Evolutionary conservation across 2,888 invertebrate species (phyloP).

Genomic region (Nephrotoma guestfalica): DNA sequence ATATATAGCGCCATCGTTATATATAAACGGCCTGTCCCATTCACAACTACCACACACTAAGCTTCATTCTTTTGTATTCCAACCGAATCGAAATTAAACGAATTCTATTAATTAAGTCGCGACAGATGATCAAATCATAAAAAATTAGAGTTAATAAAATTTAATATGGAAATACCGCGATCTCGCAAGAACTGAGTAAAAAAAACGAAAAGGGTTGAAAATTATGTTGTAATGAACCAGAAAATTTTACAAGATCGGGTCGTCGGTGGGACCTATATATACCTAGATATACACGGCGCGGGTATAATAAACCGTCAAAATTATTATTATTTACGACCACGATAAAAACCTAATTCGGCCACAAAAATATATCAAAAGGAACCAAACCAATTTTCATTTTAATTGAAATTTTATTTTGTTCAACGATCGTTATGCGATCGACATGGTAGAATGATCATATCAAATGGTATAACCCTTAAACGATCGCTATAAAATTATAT

Average conservation of each 20-base stretch:
- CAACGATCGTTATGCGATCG: not conserved
- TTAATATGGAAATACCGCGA: not conserved
- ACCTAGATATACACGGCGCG: no score
- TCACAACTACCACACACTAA: not conserved
- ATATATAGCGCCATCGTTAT: not conserved
- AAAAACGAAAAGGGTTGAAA: not conserved
- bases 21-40: not conserved
- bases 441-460: not conserved
- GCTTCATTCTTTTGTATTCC: not conserved
- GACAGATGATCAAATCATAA: conserved; percentile 2
- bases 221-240: not conserved
- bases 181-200: not conserved
- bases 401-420: not conserved
- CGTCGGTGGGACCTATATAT: not conserved
- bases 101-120: conserved; percentile 1
- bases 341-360: conserved; percentile 4
- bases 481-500: not conserved
- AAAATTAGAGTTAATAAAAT: not conserved
- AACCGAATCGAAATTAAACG: not conserved
- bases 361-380: not conserved
- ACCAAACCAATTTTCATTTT: not conserved
- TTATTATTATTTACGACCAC: conserved; percentile 2
- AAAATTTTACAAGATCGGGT: not conserved
- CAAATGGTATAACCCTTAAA: not conserved
- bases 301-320: not conserved